Evolutionary conservation across 92 coral and sea anemone genomes (phyloP), one percentile per base, ranked within the genome.

Genomic region (Epizoanthus ramosus): DNA sequence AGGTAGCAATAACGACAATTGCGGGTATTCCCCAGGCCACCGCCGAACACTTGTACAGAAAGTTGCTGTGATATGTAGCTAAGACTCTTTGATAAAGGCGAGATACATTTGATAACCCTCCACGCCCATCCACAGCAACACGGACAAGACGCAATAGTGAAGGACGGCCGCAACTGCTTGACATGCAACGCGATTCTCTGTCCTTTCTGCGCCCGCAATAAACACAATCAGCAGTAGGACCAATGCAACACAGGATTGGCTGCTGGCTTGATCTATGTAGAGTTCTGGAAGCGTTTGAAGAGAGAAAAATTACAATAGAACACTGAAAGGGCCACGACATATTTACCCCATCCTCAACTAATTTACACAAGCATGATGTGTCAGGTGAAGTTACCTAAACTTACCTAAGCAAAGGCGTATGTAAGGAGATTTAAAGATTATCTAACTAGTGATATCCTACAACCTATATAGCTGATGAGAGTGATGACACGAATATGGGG

Each of bases 51-150:
- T 95, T 95, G 3, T 87, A 85, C 89, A 95, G 84, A 79, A 95
- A 95, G 60, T 84, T 93, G 19, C 91, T 85, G 41, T 91, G 93
- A 88, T 93, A 92, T 9, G 92, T 91, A n/a, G 90, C 90, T 89
- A 95, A 92, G 37, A 95, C n/a, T n/a, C 98, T 82, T 95, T 85
- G 33, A 95, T 91, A 56, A 95, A 90, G 10, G 92, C 94, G 45
- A 93, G 90, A 72, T 95, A 95, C 91, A 95, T 89, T 75, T 95
- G 94, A 63, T 93, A 90, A 17, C 94, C 98, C 83, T 95, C 98
- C 41, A 95, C 91, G 7, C 94, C 98, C 98, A 95, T 95, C 98
- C 98, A 95, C 83, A 86, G 68, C 54, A 93, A 86, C n/a, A 92
- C 81, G 21, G 95, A 88, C 59, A 95, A 88, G 70, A 92, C 84